A percentile compares a stretch with the other conserved stretches of the same genome.
These are phyloP conservation scores for Drosophila kohkoa DNA, from an alignment of 1,140 invertebrate genomes.

Conservation along the genomic window DNA sequence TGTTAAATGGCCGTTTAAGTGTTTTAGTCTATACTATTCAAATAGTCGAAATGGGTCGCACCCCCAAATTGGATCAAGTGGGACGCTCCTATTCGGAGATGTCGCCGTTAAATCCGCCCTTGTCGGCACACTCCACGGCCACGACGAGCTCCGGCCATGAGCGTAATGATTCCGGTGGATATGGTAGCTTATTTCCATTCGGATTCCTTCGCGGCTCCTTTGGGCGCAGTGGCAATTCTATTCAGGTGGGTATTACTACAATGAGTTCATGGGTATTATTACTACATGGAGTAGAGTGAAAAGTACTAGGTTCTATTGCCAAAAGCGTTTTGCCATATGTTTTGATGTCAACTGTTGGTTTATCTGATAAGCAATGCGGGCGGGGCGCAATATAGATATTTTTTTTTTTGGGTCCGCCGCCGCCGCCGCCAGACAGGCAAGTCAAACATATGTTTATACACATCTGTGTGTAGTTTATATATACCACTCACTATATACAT, in stretches of 20 bases:
- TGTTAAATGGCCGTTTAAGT: constrained; percentile 11
- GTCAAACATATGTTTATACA: constrained; percentile 28
- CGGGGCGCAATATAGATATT: constrained; percentile 27
- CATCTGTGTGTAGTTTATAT: constrained; percentile 19
- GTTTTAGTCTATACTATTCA: constrained; percentile 3
- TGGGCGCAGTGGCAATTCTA: constrained; percentile 63
- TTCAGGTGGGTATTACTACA: constrained; percentile 64
- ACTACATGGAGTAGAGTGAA: not conserved
- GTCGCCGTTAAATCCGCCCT: constrained; percentile 75
- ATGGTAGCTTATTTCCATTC: constrained; percentile 82
- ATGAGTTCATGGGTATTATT: not conserved
- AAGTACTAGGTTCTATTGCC: not conserved
- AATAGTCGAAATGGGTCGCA: constrained; percentile 59
- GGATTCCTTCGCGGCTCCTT: constrained; percentile 75
- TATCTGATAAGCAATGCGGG: constrained; percentile 54
- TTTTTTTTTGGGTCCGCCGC: constrained; percentile 7
- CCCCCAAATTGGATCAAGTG: constrained; percentile 68
- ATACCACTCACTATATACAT: not conserved
- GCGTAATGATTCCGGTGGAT: constrained; percentile 63
- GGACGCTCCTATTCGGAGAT: constrained; percentile 81
- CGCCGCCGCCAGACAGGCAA: constrained; percentile 21
- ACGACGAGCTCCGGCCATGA: constrained; percentile 50
- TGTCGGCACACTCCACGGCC: constrained; percentile 32
- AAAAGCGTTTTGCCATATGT: constrained; percentile 47
- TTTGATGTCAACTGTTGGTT: constrained; percentile 12